Percentiles rank a stretch among this genome's conserved stretches.
phyloP scores from a whole-genome alignment of 2,797 vertebrate species.

The Mus spretus region DNA sequence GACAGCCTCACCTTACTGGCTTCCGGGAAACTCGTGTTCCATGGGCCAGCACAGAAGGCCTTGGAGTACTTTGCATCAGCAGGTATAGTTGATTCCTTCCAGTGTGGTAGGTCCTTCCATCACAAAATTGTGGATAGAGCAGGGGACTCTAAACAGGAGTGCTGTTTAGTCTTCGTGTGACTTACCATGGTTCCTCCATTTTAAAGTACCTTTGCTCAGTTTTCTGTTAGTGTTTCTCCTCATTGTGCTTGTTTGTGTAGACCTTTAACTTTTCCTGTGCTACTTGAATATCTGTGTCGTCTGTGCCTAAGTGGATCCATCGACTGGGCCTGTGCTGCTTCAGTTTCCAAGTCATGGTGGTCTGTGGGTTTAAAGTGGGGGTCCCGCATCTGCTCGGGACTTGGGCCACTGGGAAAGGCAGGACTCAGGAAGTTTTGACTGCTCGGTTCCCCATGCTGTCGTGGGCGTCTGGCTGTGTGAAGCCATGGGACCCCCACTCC shows the following conservation, averaged over 20 bases:
- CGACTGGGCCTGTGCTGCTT: not conserved
- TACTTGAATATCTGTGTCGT: not conserved
- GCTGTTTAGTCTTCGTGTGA: not conserved
- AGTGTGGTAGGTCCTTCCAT: not conserved
- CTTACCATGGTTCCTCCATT: not conserved
- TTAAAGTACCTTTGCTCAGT: not conserved
- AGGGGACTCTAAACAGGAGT: not conserved
- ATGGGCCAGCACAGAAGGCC: constrained; percentile 92
- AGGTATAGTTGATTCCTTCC: constrained; percentile 87
- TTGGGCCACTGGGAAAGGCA: too few species aligned
- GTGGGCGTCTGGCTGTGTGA: too few species aligned
- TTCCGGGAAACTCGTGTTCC: constrained; percentile 93
- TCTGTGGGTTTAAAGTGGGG: too few species aligned
- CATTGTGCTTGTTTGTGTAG: not conserved
- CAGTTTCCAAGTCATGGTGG: not conserved
- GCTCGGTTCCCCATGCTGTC: too few species aligned
- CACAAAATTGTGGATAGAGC: not conserved
- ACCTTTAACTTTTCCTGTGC: not conserved
- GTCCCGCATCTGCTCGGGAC: too few species aligned
- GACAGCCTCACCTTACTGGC: constrained; percentile 95
- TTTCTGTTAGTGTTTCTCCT: not conserved
- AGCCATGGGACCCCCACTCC: too few species aligned
- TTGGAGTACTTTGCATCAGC: constrained; percentile 93
- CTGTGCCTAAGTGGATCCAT: not conserved
- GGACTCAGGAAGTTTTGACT: too few species aligned